These are phyloP conservation scores for Pseudachorutes palmiensis DNA, from an alignment of 1,140 invertebrate genomes.

Conservation along the genomic window DNA sequence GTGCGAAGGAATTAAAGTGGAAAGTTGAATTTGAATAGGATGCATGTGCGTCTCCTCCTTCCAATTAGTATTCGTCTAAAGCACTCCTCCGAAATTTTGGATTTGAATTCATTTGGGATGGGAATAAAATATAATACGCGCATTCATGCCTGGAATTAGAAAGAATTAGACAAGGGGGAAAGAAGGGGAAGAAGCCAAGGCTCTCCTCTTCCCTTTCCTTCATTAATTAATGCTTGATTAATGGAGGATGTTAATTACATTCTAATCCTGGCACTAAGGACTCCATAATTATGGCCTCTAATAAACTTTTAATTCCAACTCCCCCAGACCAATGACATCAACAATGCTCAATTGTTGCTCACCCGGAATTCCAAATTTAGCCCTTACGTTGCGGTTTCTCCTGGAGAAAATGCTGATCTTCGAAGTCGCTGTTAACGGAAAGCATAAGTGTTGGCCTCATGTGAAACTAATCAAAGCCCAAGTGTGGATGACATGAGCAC, in stretches of 20 bases:
- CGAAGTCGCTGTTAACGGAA: background rate
- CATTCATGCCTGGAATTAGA: background rate
- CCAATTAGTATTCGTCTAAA: constrained; percentile 4
- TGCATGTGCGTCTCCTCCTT: no score
- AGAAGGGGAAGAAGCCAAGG: background rate
- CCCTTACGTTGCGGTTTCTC: background rate
- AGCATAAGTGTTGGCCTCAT: background rate
- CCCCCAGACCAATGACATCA: no score
- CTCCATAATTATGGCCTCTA: constrained; percentile 35
- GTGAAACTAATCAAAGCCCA: background rate
- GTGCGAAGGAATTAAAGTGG: no score
- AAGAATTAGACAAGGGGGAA: background rate
- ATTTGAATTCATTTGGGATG: constrained; percentile 12
- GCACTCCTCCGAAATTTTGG: constrained; percentile 6
- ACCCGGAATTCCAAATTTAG: background rate
- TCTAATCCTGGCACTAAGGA: constrained; percentile 35
- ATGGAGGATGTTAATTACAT: constrained; percentile 38
- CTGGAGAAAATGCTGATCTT: background rate
- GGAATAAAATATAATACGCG: constrained; percentile 10
- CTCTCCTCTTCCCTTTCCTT: constrained; percentile 20
- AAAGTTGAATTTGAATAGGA: no score
- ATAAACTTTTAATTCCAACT: constrained; percentile 30
- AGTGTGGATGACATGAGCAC: background rate
- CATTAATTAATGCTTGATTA: constrained; percentile 35
- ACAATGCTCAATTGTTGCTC: background rate